Conservation (phyloP, 2,888 invertebrate species). For the Phoronis australis region DNA sequence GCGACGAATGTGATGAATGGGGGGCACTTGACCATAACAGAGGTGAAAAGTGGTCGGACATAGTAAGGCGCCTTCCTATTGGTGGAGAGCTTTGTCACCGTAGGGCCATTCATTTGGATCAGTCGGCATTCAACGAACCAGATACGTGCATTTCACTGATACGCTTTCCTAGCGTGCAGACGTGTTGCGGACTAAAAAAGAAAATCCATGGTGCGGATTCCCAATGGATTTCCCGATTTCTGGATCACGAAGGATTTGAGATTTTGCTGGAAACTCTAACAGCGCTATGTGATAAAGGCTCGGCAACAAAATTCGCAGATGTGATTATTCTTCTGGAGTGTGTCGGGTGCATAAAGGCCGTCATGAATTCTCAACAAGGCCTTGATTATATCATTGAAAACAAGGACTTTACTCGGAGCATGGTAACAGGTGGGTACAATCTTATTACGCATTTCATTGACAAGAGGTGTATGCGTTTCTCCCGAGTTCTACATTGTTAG, state of each 20-base stretch:
- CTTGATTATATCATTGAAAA: constrained; percentile 94
- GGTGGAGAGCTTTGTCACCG: constrained; percentile 13
- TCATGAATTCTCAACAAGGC: constrained; percentile 85
- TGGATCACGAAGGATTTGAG: constrained; percentile 31
- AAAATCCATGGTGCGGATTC: constrained; percentile 22
- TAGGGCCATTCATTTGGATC: constrained; percentile 3
- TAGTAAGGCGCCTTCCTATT: constrained; percentile 19
- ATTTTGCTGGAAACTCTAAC: constrained; percentile 32
- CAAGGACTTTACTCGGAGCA: constrained; percentile 85
- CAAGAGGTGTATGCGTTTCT: no score
- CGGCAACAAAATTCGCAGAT: constrained; percentile 26
- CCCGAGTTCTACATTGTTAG: no score
- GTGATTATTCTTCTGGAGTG: constrained; percentile 30
- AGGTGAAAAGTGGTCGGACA: no score
- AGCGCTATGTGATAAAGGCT: constrained; percentile 21
- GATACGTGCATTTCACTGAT: constrained; percentile 19
- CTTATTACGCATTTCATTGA: no score
- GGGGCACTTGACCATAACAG: no score
- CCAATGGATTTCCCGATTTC: constrained; percentile 31
- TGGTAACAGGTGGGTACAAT: constrained; percentile 71
- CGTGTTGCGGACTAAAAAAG: constrained; percentile 24
- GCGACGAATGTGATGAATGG: no score
- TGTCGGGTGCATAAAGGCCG: constrained; percentile 27
- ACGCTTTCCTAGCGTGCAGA: constrained; percentile 24
- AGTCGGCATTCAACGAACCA: constrained; percentile 15